Evolutionary conservation across 2,113 vertebrate species (phyloP), one percentile per base, ranked within the genome.

Genomic region (Isichthys henryi): DNA sequence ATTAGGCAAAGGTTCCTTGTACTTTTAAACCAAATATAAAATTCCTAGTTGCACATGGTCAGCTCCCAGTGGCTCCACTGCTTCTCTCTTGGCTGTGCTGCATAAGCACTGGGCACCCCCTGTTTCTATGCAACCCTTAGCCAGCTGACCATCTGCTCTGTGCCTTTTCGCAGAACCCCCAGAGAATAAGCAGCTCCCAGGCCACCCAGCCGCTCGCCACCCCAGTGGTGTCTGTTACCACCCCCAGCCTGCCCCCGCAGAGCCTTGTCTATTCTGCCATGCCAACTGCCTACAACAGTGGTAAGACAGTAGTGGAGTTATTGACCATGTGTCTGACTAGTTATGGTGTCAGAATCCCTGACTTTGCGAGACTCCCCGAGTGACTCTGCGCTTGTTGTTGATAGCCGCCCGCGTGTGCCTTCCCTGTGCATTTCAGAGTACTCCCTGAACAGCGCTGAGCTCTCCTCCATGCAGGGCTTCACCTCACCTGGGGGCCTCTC

Each of bases 141-240:
- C 39, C 35, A 7, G 88, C 56, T 84, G 19, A n/a, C 39, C 58
- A 3, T n/a, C 5, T 45, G 10, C 52, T 50, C 43, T 52, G 74
- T 77, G 74, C 85, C 74, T 74, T 90, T 93, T 87, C 93, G 4
- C 94, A 97, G 96, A 97, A 95, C 77, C 95, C 96, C 92, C 97
- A 99, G 82, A 96, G 97, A 95, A 96, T 97, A 94, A 97, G 94
- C 92, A 96, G 95, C 92, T 97, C 96, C 91, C 97, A 97, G 93
- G 96, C 97, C 91, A 94, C 94, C 52, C 97, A 98, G 90, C 93
- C 97, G 83, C 95, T 98, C n/a, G 97, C 96, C 91, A 98, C 98
- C 3, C 98, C 98, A 0, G 97, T 98, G 91, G 97, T 99, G 91
- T 98, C 98, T 5, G 96, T 98, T 92, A 96, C 96, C 70, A 99